Conservation (phyloP, 2,888 invertebrate genomes). For the Melolontha melolontha region DNA sequence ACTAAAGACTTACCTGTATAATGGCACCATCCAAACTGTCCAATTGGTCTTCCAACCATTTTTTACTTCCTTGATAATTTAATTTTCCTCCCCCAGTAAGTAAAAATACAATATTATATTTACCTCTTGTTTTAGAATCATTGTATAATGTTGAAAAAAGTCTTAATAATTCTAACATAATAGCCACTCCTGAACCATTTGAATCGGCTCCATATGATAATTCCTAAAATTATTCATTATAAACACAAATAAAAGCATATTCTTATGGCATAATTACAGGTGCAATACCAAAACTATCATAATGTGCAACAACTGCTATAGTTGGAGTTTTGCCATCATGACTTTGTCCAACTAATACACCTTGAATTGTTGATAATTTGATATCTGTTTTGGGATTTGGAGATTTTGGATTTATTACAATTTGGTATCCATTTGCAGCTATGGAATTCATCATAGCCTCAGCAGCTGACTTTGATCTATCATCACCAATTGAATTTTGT, state of each 20-base stretch:
- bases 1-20: constrained; percentile 72
- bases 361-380: constrained; percentile 88
- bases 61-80: constrained; percentile 95
- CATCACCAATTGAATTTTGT: constrained; percentile 75
- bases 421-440: constrained; percentile 95
- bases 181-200: constrained; percentile 91
- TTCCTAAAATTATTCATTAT: constrained; percentile 70
- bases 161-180: constrained; percentile 87
- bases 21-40: constrained; percentile 80
- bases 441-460: constrained; percentile 87
- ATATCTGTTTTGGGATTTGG: constrained; percentile 80
- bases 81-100: constrained; percentile 91
- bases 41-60: constrained; percentile 94
- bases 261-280: constrained; percentile 76
- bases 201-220: constrained; percentile 91
- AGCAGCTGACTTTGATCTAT: constrained; percentile 81
- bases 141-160: constrained; percentile 90
- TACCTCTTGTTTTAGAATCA: constrained; percentile 77
- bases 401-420: constrained; percentile 83
- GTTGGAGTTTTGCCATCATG: constrained; percentile 76
- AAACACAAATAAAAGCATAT: constrained; percentile 18
- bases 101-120: constrained; percentile 86
- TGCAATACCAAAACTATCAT: constrained; percentile 90
- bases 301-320: constrained; percentile 92
- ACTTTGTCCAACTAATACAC: constrained; percentile 82